Conservation (phyloP, 2,113 vertebrate species). For the Mesocricetus auratus region DNA sequence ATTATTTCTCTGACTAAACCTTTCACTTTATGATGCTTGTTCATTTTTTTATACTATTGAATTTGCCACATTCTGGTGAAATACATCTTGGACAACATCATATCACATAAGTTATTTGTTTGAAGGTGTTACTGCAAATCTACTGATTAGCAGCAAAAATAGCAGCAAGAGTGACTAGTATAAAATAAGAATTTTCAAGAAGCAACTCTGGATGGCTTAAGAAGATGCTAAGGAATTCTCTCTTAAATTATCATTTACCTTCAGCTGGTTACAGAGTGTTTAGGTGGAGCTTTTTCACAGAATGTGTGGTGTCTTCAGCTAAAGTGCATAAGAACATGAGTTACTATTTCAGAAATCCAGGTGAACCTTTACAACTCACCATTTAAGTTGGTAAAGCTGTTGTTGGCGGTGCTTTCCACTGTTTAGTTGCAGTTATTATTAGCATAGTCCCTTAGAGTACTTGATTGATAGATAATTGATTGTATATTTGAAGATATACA, state of each 20-base stretch:
- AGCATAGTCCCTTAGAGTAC: not conserved
- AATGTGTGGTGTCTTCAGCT: not conserved
- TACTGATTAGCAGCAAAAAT: not conserved
- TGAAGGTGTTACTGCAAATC: not conserved
- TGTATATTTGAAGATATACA: not conserved
- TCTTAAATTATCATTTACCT: not conserved
- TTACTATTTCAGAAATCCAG: not conserved
- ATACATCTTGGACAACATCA: not conserved
- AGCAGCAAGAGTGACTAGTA: not conserved
- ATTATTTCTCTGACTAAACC: not conserved
- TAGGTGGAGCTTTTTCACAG: not conserved
- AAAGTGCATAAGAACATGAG: not conserved
- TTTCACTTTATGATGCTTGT: not conserved
- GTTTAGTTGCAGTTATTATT: not conserved
- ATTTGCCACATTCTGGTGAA: not conserved
- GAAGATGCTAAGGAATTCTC: not conserved
- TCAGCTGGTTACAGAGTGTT: not conserved
- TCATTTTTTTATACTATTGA: not conserved
- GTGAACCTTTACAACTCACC: not conserved
- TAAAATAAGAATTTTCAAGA: not conserved
- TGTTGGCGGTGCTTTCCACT: not conserved
- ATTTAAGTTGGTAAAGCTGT: rapidly evolving
- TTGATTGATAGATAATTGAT: not conserved
- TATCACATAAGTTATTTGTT: not conserved
- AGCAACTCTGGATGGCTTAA: not conserved